These are phyloP conservation scores for Linepithema humile DNA, from an alignment of 1,140 invertebrate species.

Conservation along the genomic window DNA sequence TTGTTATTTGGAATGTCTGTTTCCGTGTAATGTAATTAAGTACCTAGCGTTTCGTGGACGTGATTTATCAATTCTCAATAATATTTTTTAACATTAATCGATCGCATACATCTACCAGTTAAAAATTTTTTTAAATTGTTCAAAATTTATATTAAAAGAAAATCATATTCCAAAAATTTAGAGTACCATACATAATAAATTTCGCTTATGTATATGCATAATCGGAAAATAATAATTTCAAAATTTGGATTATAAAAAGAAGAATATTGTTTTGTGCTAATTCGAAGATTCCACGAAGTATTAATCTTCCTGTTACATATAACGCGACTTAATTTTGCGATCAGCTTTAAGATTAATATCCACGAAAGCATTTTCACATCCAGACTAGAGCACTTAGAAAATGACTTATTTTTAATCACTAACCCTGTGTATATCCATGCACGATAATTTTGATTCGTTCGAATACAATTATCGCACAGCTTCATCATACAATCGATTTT, in stretches of 20 bases:
- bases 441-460: slow-evolving; percentile 5
- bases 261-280: not conserved
- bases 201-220: not conserved
- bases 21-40: not conserved
- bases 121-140: not conserved
- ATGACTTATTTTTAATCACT: slow-evolving; percentile 13
- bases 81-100: not conserved
- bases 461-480: slow-evolving; percentile 15
- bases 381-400: slow-evolving; percentile 32
- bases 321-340: not conserved
- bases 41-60: not conserved
- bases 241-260: slow-evolving; percentile 4
- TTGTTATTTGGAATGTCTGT: slow-evolving; percentile 9
- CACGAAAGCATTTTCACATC: slow-evolving; percentile 12
- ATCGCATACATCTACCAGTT: not conserved
- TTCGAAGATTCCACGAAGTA: not conserved
- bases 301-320: not conserved
- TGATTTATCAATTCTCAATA: not conserved
- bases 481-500: slow-evolving; percentile 24
- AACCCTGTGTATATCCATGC: slow-evolving; percentile 6
- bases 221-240: not conserved
- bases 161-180: not conserved
- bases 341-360: not conserved
- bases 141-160: not conserved
- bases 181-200: not conserved